Percentiles rank a stretch among this genome's conserved stretches.
These are phyloP conservation scores for Dendrophyllia cribrosa DNA, from an alignment of 64 coral and sea anemone genomes.

Conservation along the genomic window DNA sequence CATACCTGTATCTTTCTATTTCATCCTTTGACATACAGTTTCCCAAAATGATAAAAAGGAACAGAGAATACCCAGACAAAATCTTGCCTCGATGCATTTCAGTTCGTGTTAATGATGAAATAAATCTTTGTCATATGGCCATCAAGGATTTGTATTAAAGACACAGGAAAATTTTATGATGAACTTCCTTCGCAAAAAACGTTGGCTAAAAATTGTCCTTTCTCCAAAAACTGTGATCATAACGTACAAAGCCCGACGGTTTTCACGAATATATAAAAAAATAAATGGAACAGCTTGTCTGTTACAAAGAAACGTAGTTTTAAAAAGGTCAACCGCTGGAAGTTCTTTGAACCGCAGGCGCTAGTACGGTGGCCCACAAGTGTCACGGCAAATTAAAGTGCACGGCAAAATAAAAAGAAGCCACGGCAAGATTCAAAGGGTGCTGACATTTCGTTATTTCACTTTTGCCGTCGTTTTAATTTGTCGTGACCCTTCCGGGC, in stretches of 20 bases:
- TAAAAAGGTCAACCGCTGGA: background rate
- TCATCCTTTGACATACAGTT: conserved; percentile 54
- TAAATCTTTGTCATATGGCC: background rate
- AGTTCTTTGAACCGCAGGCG: background rate
- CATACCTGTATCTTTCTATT: conserved; percentile 48
- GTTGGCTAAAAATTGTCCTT: background rate
- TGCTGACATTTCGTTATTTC: too few relatives aligned
- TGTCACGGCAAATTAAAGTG: too few relatives aligned
- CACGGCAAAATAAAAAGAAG: too few relatives aligned
- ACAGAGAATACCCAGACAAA: background rate
- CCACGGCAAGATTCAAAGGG: too few relatives aligned
- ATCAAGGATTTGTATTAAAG: background rate
- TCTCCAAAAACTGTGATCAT: background rate
- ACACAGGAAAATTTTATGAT: background rate
- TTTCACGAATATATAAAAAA: background rate
- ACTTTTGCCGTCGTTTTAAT: too few relatives aligned
- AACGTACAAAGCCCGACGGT: background rate
- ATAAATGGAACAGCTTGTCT: background rate
- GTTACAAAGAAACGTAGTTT: background rate
- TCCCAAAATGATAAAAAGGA: conserved; percentile 9
- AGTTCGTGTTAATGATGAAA: background rate
- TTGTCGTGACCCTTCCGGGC: too few relatives aligned
- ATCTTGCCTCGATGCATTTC: conserved; percentile 17
- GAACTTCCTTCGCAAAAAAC: background rate
- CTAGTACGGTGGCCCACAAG: too few relatives aligned